These are phyloP conservation scores for Euphysa ruthae DNA, from an alignment of 30 jellyfish, hydroid and myxozoan species.

Conservation along the genomic window DNA sequence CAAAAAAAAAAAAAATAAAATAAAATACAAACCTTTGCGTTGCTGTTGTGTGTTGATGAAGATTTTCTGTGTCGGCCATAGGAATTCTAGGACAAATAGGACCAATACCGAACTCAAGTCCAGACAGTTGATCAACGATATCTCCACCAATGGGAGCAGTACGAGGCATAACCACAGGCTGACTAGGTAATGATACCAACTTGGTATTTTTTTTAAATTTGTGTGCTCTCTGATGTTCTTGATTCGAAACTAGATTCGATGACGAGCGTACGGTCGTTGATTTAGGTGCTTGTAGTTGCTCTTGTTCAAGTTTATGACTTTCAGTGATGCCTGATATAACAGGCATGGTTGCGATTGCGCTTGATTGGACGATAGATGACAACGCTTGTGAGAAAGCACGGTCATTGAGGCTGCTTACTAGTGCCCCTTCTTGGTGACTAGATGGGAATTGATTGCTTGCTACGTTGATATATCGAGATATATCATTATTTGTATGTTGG, in stretches of 20 bases:
- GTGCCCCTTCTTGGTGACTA: conserved; percentile 47
- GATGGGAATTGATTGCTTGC: conserved; percentile 67
- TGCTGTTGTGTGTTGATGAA: no score
- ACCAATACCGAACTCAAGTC: conserved; percentile 86
- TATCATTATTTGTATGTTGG: conserved; percentile 43
- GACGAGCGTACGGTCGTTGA: conserved; percentile 34
- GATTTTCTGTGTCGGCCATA: no score
- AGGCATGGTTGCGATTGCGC: conserved; percentile 40
- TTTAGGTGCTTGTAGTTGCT: conserved; percentile 59
- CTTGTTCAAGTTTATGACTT: conserved; percentile 88
- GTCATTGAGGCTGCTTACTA: conserved; percentile 49
- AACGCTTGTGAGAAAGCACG: conserved; percentile 33
- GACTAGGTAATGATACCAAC: conserved; percentile 42
- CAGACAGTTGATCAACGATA: conserved; percentile 75
- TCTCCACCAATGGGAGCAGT: conserved; percentile 59
- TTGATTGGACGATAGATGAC: conserved; percentile 4
- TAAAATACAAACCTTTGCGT: no score
- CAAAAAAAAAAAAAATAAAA: no score
- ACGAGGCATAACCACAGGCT: conserved; percentile 95
- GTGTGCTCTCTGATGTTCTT: not conserved
- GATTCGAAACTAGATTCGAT: conserved; percentile 27
- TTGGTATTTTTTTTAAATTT: not conserved
- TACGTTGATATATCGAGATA: conserved; percentile 44
- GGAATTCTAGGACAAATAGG: conserved; percentile 57
- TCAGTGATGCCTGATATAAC: conserved; percentile 83